These are phyloP conservation scores for Apis florea DNA, from an alignment of 1,140 invertebrate species.

Conservation along the genomic window DNA sequence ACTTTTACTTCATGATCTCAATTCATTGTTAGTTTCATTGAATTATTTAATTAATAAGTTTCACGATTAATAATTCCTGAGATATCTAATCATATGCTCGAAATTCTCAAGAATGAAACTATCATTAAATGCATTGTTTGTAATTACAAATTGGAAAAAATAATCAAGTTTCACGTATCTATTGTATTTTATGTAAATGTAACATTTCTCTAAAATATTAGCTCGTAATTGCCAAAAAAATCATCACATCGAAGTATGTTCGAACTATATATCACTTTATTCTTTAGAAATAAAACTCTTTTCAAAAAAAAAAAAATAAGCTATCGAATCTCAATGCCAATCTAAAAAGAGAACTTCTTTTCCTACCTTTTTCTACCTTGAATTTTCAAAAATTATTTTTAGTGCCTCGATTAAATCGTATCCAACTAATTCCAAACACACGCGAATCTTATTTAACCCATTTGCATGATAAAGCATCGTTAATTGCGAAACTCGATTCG, in stretches of 20 bases:
- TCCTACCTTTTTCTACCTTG: background rate
- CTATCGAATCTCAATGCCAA: background rate
- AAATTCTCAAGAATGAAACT: background rate
- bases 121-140: background rate
- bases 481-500: background rate
- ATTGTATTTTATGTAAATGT: background rate
- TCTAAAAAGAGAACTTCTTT: background rate
- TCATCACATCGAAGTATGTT: too few relatives aligned
- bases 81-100: background rate
- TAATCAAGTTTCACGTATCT: background rate
- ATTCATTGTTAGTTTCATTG: background rate
- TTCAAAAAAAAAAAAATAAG: background rate
- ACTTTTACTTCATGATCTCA: background rate
- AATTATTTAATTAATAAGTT: background rate
- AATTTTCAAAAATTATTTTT: background rate
- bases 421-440: background rate
- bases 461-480: background rate
- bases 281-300: background rate
- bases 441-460: background rate
- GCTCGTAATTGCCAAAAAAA: too few relatives aligned
- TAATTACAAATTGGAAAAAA: background rate
- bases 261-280: too few relatives aligned
- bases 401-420: background rate
- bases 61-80: background rate
- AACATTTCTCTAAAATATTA: background rate